Evolutionary conservation across 2,113 vertebrate species (phyloP).

Genomic region (Neolamprologus hecqui): DNA sequence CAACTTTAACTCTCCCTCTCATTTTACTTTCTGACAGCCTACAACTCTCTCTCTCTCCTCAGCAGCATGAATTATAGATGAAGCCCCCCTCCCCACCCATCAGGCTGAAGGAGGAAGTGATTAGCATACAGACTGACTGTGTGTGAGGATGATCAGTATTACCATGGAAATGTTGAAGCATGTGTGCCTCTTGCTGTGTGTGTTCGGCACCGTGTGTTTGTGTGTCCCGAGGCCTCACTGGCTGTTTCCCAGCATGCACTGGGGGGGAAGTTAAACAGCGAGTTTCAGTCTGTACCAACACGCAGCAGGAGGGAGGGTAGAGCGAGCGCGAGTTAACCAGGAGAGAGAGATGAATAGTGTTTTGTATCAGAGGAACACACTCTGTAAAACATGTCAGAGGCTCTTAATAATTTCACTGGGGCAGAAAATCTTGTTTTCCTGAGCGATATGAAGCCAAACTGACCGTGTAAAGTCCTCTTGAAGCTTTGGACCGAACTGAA

Average conservation of each 20-base stretch:
- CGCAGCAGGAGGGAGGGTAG: neutral
- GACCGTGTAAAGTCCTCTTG: neutral
- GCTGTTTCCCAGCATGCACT: slow-evolving; percentile 48
- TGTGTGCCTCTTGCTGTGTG: slow-evolving; percentile 1
- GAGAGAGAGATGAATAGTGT: slow-evolving; percentile 17
- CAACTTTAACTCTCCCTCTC: slow-evolving; percentile 15
- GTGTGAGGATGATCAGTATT: slow-evolving; percentile 13
- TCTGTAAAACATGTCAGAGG: neutral
- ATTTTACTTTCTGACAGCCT: slow-evolving; percentile 1
- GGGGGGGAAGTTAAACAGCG: slow-evolving; percentile 11
- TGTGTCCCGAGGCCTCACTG: slow-evolving; percentile 36
- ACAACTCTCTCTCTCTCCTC: neutral
- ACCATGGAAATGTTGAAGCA: slow-evolving; percentile 27
- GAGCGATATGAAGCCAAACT: neutral
- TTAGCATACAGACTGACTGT: slow-evolving; percentile 18
- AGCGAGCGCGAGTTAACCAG: neutral
- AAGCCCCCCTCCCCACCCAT: neutral
- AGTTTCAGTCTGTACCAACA: slow-evolving; percentile 9
- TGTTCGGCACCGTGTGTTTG: neutral
- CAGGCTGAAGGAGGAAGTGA: slow-evolving; percentile 27
- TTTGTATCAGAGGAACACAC: neutral
- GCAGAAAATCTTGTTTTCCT: neutral
- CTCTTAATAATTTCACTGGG: neutral
- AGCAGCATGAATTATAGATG: slow-evolving; percentile 48
- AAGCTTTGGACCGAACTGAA: neutral